Conservation (phyloP, 2,797 vertebrate species). For the Sebastes aleutianus region DNA sequence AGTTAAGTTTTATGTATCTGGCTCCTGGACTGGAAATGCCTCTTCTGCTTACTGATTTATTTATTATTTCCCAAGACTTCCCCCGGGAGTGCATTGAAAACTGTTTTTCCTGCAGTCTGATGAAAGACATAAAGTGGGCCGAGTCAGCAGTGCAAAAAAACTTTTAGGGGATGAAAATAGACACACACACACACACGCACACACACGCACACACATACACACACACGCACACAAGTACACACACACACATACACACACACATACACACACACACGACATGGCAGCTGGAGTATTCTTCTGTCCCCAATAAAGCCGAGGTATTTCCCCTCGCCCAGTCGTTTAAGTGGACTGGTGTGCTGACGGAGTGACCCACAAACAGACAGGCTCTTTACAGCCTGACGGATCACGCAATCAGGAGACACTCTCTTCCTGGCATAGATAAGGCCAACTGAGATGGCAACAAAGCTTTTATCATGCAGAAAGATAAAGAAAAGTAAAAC, state of each 20-base stretch:
- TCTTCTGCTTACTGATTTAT: slow-evolving; percentile 77
- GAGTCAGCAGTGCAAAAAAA: slow-evolving; percentile 50
- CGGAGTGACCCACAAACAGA: slow-evolving; percentile 53
- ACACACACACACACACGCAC: slow-evolving; percentile 6
- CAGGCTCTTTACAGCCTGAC: slow-evolving; percentile 31
- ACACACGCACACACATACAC: slow-evolving; percentile 1
- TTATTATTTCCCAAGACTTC: slow-evolving; percentile 71
- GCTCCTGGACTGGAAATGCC: slow-evolving; percentile 69
- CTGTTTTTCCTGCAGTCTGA: slow-evolving; percentile 64
- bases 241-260: background rate
- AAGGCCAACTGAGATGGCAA: slow-evolving; percentile 16
- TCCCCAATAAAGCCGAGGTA: slow-evolving; percentile 53
- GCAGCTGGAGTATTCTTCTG: slow-evolving; percentile 53
- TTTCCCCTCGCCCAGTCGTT: slow-evolving; percentile 45
- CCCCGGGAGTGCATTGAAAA: slow-evolving; percentile 63
- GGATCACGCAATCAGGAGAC: slow-evolving; percentile 17
- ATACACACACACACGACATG: background rate
- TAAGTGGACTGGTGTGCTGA: slow-evolving; percentile 45
- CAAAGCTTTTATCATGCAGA: slow-evolving; percentile 12
- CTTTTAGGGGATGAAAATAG: slow-evolving; percentile 58
- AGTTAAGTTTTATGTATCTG: slow-evolving; percentile 69
- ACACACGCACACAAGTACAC: background rate
- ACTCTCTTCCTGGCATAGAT: slow-evolving; percentile 4
- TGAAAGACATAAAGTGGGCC: slow-evolving; percentile 61
- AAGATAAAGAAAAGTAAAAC: slow-evolving; percentile 1